These are phyloP conservation scores for Centropus unirufus DNA, from an alignment of 2,113 vertebrate genomes.

Conservation along the genomic window DNA sequence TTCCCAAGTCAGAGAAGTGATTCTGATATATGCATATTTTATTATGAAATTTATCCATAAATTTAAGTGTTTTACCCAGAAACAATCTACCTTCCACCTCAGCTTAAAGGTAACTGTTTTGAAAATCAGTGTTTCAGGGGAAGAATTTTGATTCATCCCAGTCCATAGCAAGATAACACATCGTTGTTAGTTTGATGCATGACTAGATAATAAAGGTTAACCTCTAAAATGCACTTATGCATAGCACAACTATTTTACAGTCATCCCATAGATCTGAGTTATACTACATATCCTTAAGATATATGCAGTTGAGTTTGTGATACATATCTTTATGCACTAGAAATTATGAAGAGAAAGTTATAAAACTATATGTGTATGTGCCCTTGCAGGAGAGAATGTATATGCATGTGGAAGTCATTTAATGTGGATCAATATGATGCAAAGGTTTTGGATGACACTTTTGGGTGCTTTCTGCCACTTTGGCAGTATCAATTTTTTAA, in stretches of 20 bases:
- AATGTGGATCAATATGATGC: neutral
- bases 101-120: constrained; percentile 13
- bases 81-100: constrained; percentile 16
- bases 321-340: neutral
- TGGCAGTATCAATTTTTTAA: neutral
- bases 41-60: neutral
- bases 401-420: neutral
- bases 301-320: neutral
- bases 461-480: neutral
- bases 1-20: neutral
- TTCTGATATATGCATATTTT: constrained; percentile 40
- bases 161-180: constrained; percentile 24
- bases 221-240: neutral
- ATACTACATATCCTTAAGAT: neutral
- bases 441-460: neutral
- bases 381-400: neutral
- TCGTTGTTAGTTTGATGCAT: neutral
- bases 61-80: neutral
- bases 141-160: constrained; percentile 36
- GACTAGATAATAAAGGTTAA: constrained; percentile 20
- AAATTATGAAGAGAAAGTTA: neutral
- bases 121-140: constrained; percentile 7
- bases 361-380: neutral
- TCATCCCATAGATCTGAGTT: neutral
- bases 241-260: neutral